Evolutionary conservation across 2,113 vertebrate genomes (phyloP).

Genomic region (Lamprologus lemairii): DNA sequence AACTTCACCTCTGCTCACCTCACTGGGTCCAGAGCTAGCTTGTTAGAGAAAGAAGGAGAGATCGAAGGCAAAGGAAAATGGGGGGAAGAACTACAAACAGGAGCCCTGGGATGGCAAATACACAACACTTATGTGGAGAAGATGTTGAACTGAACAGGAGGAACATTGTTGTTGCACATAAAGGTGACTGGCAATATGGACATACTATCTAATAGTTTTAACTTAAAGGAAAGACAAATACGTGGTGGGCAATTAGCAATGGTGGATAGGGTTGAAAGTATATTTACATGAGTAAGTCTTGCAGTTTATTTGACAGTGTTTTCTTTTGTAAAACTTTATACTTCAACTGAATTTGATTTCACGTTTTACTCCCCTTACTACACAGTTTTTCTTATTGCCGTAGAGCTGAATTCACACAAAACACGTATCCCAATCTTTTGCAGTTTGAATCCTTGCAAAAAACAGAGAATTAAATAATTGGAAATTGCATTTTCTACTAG

Average conservation of each 20-base stretch:
- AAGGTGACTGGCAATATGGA: background rate
- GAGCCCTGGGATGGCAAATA: constrained; percentile 34
- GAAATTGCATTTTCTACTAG: background rate
- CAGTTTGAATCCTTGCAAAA: background rate
- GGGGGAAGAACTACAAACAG: constrained; percentile 43
- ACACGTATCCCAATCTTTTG: background rate
- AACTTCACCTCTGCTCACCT: constrained; percentile 58
- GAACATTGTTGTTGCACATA: background rate
- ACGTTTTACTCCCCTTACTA: background rate
- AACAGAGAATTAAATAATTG: background rate
- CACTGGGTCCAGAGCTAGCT: constrained; percentile 44
- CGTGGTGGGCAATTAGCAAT: background rate
- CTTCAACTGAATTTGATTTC: background rate
- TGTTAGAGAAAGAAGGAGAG: constrained; percentile 57
- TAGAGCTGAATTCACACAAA: background rate
- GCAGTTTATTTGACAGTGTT: background rate
- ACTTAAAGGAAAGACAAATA: background rate
- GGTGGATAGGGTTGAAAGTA: background rate
- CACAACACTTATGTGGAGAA: background rate
- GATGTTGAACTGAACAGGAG: background rate
- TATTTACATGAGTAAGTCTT: background rate
- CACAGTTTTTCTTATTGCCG: background rate
- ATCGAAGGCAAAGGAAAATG: constrained; percentile 30
- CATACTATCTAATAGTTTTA: background rate
- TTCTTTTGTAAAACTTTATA: background rate